Evolutionary conservation across 1,140 invertebrate genomes (phyloP).

Genomic region (Eriocheir sinensis): DNA sequence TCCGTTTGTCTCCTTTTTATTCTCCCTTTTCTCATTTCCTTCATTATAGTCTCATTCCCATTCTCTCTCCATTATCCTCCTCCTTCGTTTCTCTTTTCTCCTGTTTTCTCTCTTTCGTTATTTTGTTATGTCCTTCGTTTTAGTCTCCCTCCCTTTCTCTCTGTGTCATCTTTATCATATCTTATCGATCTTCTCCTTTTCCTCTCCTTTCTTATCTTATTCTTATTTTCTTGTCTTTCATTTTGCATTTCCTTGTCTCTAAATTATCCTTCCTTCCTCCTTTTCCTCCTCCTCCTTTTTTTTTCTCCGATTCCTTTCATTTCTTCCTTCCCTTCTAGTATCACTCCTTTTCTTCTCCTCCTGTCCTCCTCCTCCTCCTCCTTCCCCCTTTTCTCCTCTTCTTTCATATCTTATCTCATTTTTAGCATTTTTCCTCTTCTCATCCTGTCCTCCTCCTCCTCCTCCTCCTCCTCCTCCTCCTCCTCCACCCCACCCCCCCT

Average conservation of each 20-base stretch:
- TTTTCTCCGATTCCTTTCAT: not conserved
- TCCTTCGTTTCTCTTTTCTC: not conserved
- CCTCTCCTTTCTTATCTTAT: not conserved
- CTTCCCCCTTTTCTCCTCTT: not conserved
- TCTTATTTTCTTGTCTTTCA: not conserved
- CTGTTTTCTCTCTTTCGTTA: not conserved
- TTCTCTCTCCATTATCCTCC: not conserved
- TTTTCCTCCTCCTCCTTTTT: not conserved
- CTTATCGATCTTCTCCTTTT: not conserved
- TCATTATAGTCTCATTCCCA: not conserved
- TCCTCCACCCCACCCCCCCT: not conserved
- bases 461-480: not conserved
- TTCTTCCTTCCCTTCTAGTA: not conserved
- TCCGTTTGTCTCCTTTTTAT: not conserved
- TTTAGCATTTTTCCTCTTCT: not conserved
- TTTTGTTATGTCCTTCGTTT: not conserved
- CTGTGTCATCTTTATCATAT: not conserved
- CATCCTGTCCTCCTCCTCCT: not conserved
- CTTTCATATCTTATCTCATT: not conserved
- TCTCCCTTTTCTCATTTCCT: not conserved
- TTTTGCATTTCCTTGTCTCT: not conserved
- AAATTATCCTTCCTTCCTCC: not conserved
- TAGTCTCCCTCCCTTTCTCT: not conserved
- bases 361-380: not conserved
- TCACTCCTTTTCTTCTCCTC: not conserved